phyloP scores from a whole-genome alignment of 2,888 invertebrate species.

The Ganaspis brasiliensis region DNA sequence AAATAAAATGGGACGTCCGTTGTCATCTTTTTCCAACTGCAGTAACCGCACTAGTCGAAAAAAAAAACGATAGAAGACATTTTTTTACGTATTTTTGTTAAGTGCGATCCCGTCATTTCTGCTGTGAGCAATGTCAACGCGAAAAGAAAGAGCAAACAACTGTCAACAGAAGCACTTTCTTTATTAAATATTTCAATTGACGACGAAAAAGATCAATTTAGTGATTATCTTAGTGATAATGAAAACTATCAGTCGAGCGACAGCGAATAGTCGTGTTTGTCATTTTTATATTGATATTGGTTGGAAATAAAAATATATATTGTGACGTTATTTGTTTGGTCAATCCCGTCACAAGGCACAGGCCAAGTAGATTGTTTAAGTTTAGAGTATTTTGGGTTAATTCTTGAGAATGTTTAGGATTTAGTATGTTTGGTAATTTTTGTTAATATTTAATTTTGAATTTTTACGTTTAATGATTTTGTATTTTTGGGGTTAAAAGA shows the following conservation, averaged over 20 bases:
- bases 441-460: too few species aligned
- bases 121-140: constrained; percentile 7
- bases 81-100: too few species aligned
- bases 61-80: background rate
- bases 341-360: too few species aligned
- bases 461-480: too few species aligned
- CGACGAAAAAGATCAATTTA: background rate
- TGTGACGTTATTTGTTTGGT: too few species aligned
- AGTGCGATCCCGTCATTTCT: background rate
- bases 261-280: background rate
- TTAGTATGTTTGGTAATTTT: too few species aligned
- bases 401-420: too few species aligned
- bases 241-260: background rate
- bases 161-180: constrained; percentile 19
- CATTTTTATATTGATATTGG: too few species aligned
- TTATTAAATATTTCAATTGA: constrained; percentile 9
- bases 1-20: background rate
- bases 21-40: background rate
- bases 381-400: too few species aligned
- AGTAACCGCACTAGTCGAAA: background rate
- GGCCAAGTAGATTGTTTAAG: too few species aligned
- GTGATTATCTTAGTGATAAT: constrained; percentile 12
- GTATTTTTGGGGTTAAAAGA: too few species aligned
- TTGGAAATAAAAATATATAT: too few species aligned
- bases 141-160: constrained; percentile 5